Conservation (phyloP, 2,888 invertebrate genomes). For the Theodoxus fluviatilis region DNA sequence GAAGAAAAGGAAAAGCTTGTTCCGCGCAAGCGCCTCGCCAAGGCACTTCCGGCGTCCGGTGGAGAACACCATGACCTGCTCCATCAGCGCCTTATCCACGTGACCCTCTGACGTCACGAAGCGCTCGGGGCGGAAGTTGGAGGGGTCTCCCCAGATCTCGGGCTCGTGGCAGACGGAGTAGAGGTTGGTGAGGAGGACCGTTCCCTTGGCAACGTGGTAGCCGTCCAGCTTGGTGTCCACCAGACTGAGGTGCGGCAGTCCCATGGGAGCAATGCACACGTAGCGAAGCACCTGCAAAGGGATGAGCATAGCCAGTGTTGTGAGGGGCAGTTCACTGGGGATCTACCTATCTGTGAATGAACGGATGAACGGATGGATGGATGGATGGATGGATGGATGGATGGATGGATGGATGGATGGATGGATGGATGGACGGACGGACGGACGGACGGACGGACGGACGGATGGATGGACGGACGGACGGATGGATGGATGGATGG, state of each 20-base stretch:
- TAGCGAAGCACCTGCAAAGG: constrained; percentile 13
- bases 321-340: not conserved
- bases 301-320: constrained; percentile 7
- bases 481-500: too few relatives aligned
- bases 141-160: constrained; percentile 29
- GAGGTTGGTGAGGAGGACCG: constrained; percentile 24
- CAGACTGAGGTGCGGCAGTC: constrained; percentile 19
- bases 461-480: too few relatives aligned
- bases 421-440: too few relatives aligned
- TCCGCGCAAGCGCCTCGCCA: constrained; percentile 22
- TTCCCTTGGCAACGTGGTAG: constrained; percentile 29
- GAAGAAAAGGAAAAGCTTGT: constrained; percentile 23
- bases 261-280: not conserved
- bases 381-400: too few relatives aligned
- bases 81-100: constrained; percentile 20
- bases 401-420: too few relatives aligned
- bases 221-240: constrained; percentile 25
- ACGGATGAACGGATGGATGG: too few relatives aligned
- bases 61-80: constrained; percentile 26
- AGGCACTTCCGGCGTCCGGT: constrained; percentile 26
- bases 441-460: too few relatives aligned
- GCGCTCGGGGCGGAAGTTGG: constrained; percentile 32
- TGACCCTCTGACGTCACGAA: constrained; percentile 23
- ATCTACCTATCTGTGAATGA: too few relatives aligned
- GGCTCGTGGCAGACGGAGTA: constrained; percentile 26